These are phyloP conservation scores for Toxonevra muliebris DNA, from an alignment of 2,888 invertebrate genomes.

Conservation along the genomic window DNA sequence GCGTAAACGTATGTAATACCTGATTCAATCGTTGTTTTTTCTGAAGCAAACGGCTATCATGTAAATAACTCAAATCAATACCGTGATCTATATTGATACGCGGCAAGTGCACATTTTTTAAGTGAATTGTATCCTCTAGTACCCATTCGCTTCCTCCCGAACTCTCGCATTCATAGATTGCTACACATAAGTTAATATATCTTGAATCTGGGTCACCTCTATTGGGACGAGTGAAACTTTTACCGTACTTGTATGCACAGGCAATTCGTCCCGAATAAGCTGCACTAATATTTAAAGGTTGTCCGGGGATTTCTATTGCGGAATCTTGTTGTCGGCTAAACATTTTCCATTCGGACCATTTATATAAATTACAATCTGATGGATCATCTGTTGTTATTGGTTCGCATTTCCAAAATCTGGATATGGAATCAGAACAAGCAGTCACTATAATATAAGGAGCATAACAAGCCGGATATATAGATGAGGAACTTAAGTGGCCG, in stretches of 20 bases:
- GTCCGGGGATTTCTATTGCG: slow-evolving; percentile 79
- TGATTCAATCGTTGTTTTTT: slow-evolving; percentile 85
- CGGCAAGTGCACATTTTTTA: slow-evolving; percentile 90
- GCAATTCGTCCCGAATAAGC: slow-evolving; percentile 98
- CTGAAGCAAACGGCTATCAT: slow-evolving; percentile 81
- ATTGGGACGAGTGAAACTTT: slow-evolving; percentile 85
- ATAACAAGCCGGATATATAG: slow-evolving; percentile 98
- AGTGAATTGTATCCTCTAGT: slow-evolving; percentile 92
- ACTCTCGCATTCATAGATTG: slow-evolving; percentile 99
- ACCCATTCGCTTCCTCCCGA: slow-evolving; percentile 96
- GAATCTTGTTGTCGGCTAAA: slow-evolving; percentile 76
- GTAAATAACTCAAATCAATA: slow-evolving; percentile 82
- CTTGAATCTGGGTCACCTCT: slow-evolving; percentile 80
- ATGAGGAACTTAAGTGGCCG: slow-evolving; percentile 96
- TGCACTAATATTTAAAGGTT: slow-evolving; percentile 92
- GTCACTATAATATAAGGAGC: slow-evolving; percentile 97
- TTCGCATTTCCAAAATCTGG: slow-evolving; percentile 84
- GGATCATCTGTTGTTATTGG: slow-evolving; percentile 37
- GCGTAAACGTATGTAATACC: slow-evolving; percentile 82
- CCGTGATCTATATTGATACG: slow-evolving; percentile 83
- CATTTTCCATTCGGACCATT: slow-evolving; percentile 93
- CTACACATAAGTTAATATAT: slow-evolving; percentile 90
- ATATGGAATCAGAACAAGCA: slow-evolving; percentile 92
- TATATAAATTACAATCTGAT: slow-evolving; percentile 65
- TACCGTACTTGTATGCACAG: slow-evolving; percentile 94